Percentiles rank a stretch among this genome's conserved stretches.
phyloP scores from a whole-genome alignment of 2,888 invertebrate genomes.

The Thyatira batis region DNA sequence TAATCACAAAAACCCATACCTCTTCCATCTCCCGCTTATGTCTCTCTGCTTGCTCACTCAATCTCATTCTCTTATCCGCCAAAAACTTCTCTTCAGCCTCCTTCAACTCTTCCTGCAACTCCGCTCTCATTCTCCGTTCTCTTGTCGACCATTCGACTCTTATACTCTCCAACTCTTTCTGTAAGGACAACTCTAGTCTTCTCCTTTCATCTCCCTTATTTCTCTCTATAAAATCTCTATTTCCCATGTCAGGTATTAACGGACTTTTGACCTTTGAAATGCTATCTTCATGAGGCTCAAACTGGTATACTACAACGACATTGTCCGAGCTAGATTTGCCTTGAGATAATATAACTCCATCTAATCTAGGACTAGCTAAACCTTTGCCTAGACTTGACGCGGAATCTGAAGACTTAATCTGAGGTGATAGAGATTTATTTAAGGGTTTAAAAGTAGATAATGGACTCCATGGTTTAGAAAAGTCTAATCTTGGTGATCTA shows the following conservation, averaged over 20 bases:
- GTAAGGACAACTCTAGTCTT: conserved; percentile 65
- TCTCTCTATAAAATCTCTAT: conserved; percentile 68
- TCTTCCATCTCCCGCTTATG: conserved; percentile 72
- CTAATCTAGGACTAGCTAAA: conserved; percentile 64
- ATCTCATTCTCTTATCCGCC: conserved; percentile 61
- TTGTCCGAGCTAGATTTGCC: conserved; percentile 72
- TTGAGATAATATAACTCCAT: conserved; percentile 73
- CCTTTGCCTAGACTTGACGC: conserved; percentile 56
- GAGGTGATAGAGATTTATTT: conserved; percentile 51
- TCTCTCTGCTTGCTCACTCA: conserved; percentile 73
- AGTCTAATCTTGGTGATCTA: conserved; percentile 62
- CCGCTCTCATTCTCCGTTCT: conserved; percentile 80
- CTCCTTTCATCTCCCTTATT: conserved; percentile 69
- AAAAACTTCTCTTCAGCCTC: conserved; percentile 74
- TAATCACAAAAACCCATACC: conserved; percentile 42
- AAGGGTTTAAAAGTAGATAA: conserved; percentile 64
- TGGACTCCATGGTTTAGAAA: conserved; percentile 64
- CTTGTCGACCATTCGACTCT: conserved; percentile 82
- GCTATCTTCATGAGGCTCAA: conserved; percentile 64
- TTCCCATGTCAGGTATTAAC: conserved; percentile 64
- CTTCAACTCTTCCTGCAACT: conserved; percentile 77
- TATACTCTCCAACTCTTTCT: conserved; percentile 78
- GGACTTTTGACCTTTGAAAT: conserved; percentile 60
- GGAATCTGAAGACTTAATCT: conserved; percentile 63
- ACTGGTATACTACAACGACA: conserved; percentile 75